Evolutionary conservation across 37 sponge, comb jelly and placozoan genomes (phyloP).

Genomic region (Diacarnus erythraeanus): DNA sequence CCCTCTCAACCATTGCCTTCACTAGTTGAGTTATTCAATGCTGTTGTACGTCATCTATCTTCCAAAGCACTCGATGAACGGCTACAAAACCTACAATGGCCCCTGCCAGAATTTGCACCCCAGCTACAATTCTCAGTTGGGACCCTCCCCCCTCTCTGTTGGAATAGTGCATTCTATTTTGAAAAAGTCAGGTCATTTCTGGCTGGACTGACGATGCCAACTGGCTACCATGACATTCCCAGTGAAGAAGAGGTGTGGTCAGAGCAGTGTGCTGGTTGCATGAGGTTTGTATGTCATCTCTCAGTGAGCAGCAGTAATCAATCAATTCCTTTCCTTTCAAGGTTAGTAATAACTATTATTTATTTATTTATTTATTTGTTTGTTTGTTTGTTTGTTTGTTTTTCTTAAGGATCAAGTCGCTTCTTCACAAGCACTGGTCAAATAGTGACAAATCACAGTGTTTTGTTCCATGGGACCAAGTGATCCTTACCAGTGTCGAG

Average conservation of each 20-base stretch:
- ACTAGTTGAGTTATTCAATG: constrained; percentile 37
- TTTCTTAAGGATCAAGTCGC: constrained; percentile 13
- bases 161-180: constrained; percentile 30
- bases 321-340: constrained; percentile 20
- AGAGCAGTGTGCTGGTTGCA: constrained; percentile 21
- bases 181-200: constrained; percentile 1
- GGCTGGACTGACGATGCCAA: neutral
- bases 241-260: constrained; percentile 1
- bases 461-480: constrained; percentile 55
- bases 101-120: constrained; percentile 35
- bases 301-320: neutral
- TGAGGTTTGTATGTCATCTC: constrained; percentile 21
- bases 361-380: neutral
- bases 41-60: constrained; percentile 21
- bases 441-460: neutral
- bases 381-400: neutral
- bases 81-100: constrained; percentile 23
- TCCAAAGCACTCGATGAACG: neutral
- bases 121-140: neutral
- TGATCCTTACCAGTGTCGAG: constrained; percentile 43
- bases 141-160: constrained; percentile 36
- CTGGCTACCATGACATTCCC: neutral
- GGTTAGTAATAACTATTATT: neutral
- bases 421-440: constrained; percentile 15
- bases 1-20: constrained; percentile 34